A percentile compares a stretch with the other conserved stretches of the same genome.
Evolutionary conservation across 2,797 vertebrate genomes (phyloP).

Genomic region (Vespertilio murinus): DNA sequence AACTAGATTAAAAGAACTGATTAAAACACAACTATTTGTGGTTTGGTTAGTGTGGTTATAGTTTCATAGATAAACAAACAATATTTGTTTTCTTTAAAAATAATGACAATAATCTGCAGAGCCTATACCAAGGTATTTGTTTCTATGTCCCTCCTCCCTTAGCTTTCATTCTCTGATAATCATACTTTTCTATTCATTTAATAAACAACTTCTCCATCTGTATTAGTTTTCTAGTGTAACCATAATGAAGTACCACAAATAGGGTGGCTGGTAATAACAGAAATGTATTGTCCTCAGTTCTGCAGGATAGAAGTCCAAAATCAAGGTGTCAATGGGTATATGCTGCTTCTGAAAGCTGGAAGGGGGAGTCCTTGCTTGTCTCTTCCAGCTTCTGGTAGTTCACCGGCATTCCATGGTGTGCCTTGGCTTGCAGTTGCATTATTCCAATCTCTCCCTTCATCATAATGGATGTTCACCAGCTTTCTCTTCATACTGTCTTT

Average conservation of each 20-base stretch:
- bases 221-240: neutral
- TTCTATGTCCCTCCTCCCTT: neutral
- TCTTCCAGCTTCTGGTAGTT: neutral
- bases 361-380: neutral
- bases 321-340: neutral
- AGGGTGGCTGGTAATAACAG: neutral
- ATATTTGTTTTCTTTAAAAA: neutral
- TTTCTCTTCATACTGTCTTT: neutral
- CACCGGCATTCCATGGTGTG: neutral
- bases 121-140: neutral
- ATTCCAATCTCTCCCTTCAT: neutral
- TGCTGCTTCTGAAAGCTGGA: neutral
- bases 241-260: neutral
- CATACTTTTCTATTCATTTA: neutral
- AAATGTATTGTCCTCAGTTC: neutral
- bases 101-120: neutral
- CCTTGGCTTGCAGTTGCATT: neutral
- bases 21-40: neutral
- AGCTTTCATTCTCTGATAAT: neutral
- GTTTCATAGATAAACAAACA: neutral
- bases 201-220: neutral
- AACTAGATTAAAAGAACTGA: slow-evolving; percentile 18
- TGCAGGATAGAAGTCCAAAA: neutral
- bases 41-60: neutral
- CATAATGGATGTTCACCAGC: neutral